These are phyloP conservation scores for Procambarus clarkii DNA, from an alignment of 1,140 invertebrate genomes.

Conservation along the genomic window DNA sequence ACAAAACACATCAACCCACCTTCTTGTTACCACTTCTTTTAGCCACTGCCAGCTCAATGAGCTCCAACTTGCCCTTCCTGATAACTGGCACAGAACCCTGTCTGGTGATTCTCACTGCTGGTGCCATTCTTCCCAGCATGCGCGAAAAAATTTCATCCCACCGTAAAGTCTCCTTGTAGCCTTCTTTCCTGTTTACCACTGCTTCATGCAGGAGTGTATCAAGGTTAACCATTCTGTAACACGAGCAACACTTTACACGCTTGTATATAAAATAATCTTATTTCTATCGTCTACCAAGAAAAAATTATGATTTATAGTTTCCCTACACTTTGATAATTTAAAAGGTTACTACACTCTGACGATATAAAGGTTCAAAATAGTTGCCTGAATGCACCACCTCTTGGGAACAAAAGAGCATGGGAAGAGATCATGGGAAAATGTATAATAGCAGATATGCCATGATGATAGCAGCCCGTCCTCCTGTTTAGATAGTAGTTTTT, in stretches of 20 bases:
- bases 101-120: slow-evolving; percentile 73
- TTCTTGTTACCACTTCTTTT: slow-evolving; percentile 92
- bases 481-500: no score
- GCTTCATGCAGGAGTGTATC: slow-evolving; percentile 77
- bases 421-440: no score
- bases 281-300: no score
- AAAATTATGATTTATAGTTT: no score
- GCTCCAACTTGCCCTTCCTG: slow-evolving; percentile 85
- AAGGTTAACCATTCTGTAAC: slow-evolving; percentile 79
- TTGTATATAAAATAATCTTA: no score
- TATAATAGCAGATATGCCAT: no score
- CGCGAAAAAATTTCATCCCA: slow-evolving; percentile 86
- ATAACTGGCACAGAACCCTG: slow-evolving; percentile 82
- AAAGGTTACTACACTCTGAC: no score
- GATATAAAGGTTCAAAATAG: no score
- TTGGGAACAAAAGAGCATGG: no score
- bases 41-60: slow-evolving; percentile 86
- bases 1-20: slow-evolving; percentile 76
- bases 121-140: slow-evolving; percentile 85
- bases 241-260: slow-evolving; percentile 32
- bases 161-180: slow-evolving; percentile 73
- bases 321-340: no score
- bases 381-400: no score
- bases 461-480: no score
- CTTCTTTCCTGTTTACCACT: slow-evolving; percentile 75